phyloP scores from a whole-genome alignment of 1,140 invertebrate species.

The Daktulosphaira vitifoliae region DNA sequence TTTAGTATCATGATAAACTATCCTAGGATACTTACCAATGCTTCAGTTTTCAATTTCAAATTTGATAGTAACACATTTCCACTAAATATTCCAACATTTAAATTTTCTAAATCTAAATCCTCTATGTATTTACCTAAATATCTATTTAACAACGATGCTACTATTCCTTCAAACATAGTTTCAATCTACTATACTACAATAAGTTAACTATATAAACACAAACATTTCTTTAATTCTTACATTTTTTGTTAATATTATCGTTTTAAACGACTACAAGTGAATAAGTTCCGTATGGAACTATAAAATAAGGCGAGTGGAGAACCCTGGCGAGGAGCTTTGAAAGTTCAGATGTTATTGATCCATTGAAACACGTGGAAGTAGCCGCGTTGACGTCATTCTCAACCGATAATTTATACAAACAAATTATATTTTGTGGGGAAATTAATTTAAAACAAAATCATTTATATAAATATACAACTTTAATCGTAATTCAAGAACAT shows the following conservation, averaged over 20 bases:
- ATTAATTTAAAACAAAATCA: too few species aligned
- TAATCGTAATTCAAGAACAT: too few species aligned
- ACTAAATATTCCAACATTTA: constrained; percentile 72
- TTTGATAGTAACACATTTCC: constrained; percentile 68
- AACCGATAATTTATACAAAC: not conserved
- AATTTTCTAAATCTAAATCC: constrained; percentile 69
- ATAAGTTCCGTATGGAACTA: constrained; percentile 27
- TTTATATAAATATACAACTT: too few species aligned
- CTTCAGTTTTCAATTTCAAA: constrained; percentile 67
- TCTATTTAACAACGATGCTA: constrained; percentile 66
- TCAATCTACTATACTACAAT: too few species aligned
- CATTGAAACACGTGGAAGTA: constrained; percentile 22
- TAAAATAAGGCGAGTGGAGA: not conserved
- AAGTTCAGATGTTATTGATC: constrained; percentile 25
- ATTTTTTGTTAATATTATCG: too few species aligned
- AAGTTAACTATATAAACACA: too few species aligned
- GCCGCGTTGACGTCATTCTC: constrained; percentile 24
- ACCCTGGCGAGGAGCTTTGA: constrained; percentile 21
- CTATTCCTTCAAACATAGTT: constrained; percentile 67
- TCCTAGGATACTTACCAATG: constrained; percentile 53
- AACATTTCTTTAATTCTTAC: too few species aligned
- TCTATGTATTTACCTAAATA: constrained; percentile 72
- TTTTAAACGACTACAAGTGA: constrained; percentile 5
- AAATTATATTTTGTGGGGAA: too few species aligned
- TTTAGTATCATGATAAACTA: not conserved